These are phyloP conservation scores for Dendrophyllia cribrosa DNA, from an alignment of 64 coral and sea anemone species.

Conservation along the genomic window DNA sequence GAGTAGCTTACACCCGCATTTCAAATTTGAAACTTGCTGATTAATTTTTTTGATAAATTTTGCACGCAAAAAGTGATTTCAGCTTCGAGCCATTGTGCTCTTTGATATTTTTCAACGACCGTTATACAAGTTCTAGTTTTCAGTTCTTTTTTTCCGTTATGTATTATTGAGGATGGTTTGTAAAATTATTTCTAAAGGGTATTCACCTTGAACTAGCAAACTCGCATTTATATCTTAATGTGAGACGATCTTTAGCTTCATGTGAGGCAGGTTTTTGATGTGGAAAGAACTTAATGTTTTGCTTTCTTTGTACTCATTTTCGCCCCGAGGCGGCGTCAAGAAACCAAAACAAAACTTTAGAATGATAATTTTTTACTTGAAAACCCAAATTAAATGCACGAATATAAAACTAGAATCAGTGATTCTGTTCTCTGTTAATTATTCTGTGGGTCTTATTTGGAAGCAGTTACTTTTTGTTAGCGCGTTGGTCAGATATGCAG, in stretches of 20 bases:
- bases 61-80: not conserved
- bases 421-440: not conserved
- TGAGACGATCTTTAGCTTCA: not conserved
- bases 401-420: not conserved
- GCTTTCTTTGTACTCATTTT: not conserved
- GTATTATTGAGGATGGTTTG: not conserved
- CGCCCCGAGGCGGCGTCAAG: not conserved
- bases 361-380: not conserved
- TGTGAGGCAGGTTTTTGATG: not conserved
- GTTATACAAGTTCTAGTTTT: not conserved
- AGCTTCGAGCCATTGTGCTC: not conserved
- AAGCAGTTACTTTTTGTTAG: not conserved
- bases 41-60: not conserved
- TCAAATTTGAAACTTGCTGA: not conserved
- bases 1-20: constrained; percentile 6
- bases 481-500: not conserved
- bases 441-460: not conserved
- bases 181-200: not conserved
- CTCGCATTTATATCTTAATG: not conserved
- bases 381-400: constrained; percentile 4
- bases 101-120: not conserved
- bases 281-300: not conserved
- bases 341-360: not conserved
- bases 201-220: not conserved
- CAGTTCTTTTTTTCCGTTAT: not conserved